Evolutionary conservation across 2,797 vertebrate species (phyloP), one percentile per base, ranked within the genome.

Genomic region (Mormyrus hasselquistii): DNA sequence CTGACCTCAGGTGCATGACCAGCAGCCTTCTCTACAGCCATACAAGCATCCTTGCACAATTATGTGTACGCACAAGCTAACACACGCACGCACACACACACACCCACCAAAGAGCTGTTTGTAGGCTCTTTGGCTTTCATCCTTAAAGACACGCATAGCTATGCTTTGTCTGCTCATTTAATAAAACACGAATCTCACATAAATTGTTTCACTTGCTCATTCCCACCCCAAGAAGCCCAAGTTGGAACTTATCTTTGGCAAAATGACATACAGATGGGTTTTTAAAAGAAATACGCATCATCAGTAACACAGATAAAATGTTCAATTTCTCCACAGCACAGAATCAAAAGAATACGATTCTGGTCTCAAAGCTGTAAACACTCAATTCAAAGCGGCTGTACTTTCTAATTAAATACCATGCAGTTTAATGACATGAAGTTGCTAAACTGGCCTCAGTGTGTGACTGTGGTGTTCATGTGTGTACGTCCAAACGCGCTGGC

Each of bases 131-230:
- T 87, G 57, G 38, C 57, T 87, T 41, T 65, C 19, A 44, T 62
- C 38, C 55, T 87, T 62, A 22, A 41, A 49, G n/a, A 87, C 86
- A 87, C 0, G 86, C 38, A 65, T 22, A n/a, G 19, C 7, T 65
- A 87, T 49, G 86, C 55, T 65, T 65, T 65, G 86, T 87, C 34
- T 47, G 34, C 57, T 65, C 57, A 44, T 44, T 87, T 87, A 62
- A 50, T 86, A 50, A 29, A 86, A 86, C 57, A 62, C 12, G 9
- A 41, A n/a, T 22, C 3, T 25, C 41, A 62, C 34, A 47, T 44
- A 34, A 62, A 62, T 52, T 49, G 41, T 29, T 84, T 52, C 8
- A 49, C 16, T n/a, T 85, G 22, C 9, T 22, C 8, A 49, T 22
- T 12, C 4, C 1, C 16, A 3, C 12, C 16, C 16, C 22, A n/a